Conservation (phyloP, 1,140 invertebrate species). For the Wiebesia pumilae region DNA sequence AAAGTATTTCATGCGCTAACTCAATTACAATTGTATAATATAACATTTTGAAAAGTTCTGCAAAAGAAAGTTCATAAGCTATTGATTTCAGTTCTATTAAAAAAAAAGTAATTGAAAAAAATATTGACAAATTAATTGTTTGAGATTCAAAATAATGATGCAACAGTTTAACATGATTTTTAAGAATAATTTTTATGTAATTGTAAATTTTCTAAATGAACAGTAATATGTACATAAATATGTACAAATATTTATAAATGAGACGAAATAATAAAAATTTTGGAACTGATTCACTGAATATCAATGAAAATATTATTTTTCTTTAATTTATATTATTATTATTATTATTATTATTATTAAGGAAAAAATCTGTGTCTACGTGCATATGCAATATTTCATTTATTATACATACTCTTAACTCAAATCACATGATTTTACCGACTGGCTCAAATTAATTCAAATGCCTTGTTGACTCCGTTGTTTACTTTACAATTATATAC, state of each 20-base stretch:
- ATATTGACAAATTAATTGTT: no score
- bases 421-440: conserved; percentile 56
- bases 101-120: neutral
- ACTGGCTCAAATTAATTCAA: neutral
- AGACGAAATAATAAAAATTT: no score
- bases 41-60: conserved; percentile 7
- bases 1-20: conserved; percentile 13
- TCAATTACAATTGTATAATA: conserved; percentile 14
- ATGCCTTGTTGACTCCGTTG: conserved; percentile 58
- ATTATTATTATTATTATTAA: no score
- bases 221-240: no score
- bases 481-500: conserved; percentile 39
- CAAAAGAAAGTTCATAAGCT: neutral
- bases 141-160: no score
- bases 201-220: no score
- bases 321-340: no score
- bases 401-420: conserved; percentile 9
- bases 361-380: neutral
- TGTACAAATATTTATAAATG: no score
- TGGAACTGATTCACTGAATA: no score
- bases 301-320: no score
- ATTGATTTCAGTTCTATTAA: neutral
- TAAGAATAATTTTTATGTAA: no score
- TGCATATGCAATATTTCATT: neutral
- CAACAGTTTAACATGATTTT: no score